Evolutionary conservation across 2,797 vertebrate species (phyloP).

Genomic region (Gymnopithys bicolor): DNA sequence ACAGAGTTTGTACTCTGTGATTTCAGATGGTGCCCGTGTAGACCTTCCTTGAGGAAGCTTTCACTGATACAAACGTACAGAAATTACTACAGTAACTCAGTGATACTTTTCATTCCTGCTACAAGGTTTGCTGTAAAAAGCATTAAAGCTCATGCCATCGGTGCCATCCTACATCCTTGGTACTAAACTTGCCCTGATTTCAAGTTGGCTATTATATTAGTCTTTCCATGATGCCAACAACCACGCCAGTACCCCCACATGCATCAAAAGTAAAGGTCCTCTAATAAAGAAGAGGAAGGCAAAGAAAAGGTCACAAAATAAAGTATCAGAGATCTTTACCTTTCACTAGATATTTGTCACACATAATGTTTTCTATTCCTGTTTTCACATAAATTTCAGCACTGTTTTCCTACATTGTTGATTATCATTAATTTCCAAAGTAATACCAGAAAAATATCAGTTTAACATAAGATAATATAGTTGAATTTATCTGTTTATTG

Average conservation of each 20-base stretch:
- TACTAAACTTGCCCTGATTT: neutral
- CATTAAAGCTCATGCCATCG: accelerated
- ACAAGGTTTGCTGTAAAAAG: neutral
- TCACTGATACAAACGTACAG: neutral
- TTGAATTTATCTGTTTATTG: neutral
- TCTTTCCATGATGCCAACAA: neutral
- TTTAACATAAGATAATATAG: neutral
- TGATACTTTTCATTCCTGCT: neutral
- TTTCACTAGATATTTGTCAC: neutral
- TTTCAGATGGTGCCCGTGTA: neutral
- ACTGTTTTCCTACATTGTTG: neutral
- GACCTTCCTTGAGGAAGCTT: neutral
- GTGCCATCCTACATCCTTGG: neutral
- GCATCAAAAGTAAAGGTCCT: neutral
- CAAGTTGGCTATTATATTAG: neutral
- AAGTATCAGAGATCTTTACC: neutral
- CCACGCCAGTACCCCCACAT: neutral
- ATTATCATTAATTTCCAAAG: neutral
- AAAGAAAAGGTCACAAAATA: neutral
- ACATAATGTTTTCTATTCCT: neutral
- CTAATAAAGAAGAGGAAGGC: neutral
- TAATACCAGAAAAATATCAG: neutral
- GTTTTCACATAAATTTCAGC: neutral
- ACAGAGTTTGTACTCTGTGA: neutral
- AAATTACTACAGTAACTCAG: neutral